Percentiles rank a stretch among this genome's conserved stretches.
These are phyloP conservation scores for Tetramorium bicarinatum DNA, from an alignment of 2,888 invertebrate species.

Conservation along the genomic window DNA sequence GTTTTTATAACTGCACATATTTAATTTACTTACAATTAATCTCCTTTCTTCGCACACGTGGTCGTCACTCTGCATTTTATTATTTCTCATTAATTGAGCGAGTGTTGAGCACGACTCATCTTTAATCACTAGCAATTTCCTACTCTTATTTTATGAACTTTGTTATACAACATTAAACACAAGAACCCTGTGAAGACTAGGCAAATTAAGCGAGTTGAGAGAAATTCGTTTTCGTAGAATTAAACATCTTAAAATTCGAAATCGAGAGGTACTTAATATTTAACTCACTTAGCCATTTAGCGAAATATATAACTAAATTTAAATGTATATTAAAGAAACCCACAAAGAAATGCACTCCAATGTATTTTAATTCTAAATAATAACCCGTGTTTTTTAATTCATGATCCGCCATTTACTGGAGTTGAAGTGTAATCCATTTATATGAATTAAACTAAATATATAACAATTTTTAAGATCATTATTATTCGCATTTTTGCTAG, in stretches of 20 bases:
- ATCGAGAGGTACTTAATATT: neutral
- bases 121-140: constrained; percentile 48
- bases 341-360: neutral
- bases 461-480: neutral
- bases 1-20: constrained; percentile 5
- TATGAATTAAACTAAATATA: constrained; percentile 24
- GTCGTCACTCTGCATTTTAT: neutral
- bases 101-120: constrained; percentile 27
- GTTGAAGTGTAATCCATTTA: neutral
- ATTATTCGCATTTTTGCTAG: neutral
- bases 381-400: neutral
- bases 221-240: neutral
- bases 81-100: constrained; percentile 51
- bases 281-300: neutral
- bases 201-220: constrained; percentile 19
- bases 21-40: constrained; percentile 37
- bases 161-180: constrained; percentile 55
- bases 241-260: neutral
- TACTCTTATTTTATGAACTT: constrained; percentile 59
- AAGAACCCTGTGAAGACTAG: constrained; percentile 13
- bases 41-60: neutral
- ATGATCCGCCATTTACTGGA: neutral
- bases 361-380: constrained; percentile 15
- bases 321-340: neutral
- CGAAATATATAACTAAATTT: neutral